phyloP scores from a whole-genome alignment of 2,113 vertebrate genomes.

The Peromyscus californicus region DNA sequence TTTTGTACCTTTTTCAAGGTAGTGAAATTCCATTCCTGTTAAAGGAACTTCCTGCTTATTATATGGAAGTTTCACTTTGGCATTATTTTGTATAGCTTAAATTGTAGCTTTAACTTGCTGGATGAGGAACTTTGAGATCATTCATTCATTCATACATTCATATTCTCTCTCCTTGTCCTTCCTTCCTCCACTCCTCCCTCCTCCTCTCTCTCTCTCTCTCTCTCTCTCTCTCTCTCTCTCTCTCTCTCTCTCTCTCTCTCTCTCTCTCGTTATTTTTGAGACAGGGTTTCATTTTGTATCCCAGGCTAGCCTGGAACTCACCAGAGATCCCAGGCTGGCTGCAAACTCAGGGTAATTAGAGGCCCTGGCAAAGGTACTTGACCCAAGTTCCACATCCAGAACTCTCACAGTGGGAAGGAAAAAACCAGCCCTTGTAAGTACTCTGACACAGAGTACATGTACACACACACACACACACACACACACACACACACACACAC shows the following conservation, averaged over 20 bases:
- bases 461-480: not conserved
- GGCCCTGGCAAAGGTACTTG: not conserved
- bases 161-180: not conserved
- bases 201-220: too few relatives aligned
- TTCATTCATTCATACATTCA: not conserved
- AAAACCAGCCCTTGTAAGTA: not conserved
- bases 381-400: not conserved
- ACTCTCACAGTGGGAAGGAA: not conserved
- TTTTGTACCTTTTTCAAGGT: constrained; percentile 65
- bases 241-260: too few relatives aligned
- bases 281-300: not conserved
- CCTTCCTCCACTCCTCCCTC: too few relatives aligned
- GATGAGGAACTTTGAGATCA: constrained; percentile 11
- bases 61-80: constrained; percentile 55
- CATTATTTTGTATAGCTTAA: constrained; percentile 60
- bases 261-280: not conserved
- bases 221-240: too few relatives aligned
- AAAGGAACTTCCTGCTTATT: constrained; percentile 52
- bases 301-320: not conserved
- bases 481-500: not conserved
- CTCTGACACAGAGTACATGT: not conserved
- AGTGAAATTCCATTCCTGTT: constrained; percentile 63
- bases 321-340: not conserved
- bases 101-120: constrained; percentile 57
- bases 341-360: not conserved